Evolutionary conservation across 2,888 invertebrate species (phyloP), one percentile per base, ranked within the genome.

Genomic region (Epinotia brunnichana): DNA sequence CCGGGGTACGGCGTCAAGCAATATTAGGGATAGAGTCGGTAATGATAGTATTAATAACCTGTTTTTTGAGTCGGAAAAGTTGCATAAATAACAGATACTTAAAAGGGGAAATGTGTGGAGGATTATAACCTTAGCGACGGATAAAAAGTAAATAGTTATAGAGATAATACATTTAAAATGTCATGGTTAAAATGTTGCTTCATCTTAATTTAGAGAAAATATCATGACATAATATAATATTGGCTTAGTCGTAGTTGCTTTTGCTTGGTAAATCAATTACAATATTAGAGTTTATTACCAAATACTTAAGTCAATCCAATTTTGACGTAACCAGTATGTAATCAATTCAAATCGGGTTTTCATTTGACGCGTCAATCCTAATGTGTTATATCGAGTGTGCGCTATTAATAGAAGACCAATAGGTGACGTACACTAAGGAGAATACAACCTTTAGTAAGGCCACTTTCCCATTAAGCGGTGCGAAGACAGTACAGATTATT

Each of bases 11-110:
- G 15, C 51, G 7, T 51, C n/a, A 51, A 63, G 13, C 24, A 51
- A 51, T 51, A 51, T 29, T 35, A 17, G 13, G 59, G 39, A 53
- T 59, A 59, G 59, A 62, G 19, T 60, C 5, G 60, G 41, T 60
- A 60, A 60, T 60, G 17, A 19, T 21, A 9, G n/a, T 59, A 59
- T 59, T 17, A 54, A 13, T 24, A 4, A 19, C 19, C 17, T 53
- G 53, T 53, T 21, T 13, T 19, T 21, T 3, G 10, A 13, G 2
- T 48, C 4, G 48, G 4, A n/a, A 48, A 48, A 5, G 48, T 48
- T 7, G 35, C 35, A 35, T 9, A 35, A 1, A 35, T 35, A 35
- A 35, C 35, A 35, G 35, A 35, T 35, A 29, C 4, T 7, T 7
- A 35, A 35, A 35, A 9, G 5, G 54, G 13, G 3, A 3, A 19